These are phyloP conservation scores for Glossophaga mutica DNA, from an alignment of 2,797 vertebrate species.

Conservation along the genomic window DNA sequence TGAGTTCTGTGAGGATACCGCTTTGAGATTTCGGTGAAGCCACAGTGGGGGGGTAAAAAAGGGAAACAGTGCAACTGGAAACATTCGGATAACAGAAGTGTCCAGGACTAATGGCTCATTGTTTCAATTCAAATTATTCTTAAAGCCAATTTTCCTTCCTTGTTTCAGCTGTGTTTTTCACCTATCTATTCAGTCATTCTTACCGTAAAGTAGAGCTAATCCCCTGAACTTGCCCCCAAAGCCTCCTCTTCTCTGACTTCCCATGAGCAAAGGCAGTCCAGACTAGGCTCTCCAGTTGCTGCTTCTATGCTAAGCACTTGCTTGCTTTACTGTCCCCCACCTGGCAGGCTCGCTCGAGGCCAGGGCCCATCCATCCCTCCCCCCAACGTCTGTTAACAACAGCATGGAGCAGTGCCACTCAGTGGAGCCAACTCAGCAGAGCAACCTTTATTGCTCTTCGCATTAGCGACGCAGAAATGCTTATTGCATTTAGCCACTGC, in stretches of 20 bases:
- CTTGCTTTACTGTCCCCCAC: not conserved
- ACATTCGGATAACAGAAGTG: not conserved
- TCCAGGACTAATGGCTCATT: not conserved
- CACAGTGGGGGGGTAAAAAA: not conserved
- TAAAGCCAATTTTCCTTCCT: conserved; percentile 24
- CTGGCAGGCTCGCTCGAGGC: too few species aligned
- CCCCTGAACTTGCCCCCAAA: not conserved
- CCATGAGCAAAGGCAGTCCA: not conserved
- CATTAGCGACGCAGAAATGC: not conserved
- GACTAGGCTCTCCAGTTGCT: not conserved
- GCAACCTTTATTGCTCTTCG: not conserved
- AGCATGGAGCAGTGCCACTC: not conserved
- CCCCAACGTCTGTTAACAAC: too few species aligned
- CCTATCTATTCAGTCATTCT: not conserved
- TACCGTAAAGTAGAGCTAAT: conserved; percentile 38
- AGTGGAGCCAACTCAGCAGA: not conserved
- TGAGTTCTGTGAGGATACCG: conserved; percentile 64
- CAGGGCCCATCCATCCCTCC: too few species aligned
- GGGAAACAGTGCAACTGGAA: not conserved
- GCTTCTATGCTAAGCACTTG: not conserved
- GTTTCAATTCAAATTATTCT: not conserved
- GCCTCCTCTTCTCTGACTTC: not conserved
- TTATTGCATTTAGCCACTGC: not conserved
- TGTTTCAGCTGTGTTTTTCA: not conserved
- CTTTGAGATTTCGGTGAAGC: not conserved